phyloP scores from a whole-genome alignment of 2,888 invertebrate genomes.

The Amphipyra berbera region DNA sequence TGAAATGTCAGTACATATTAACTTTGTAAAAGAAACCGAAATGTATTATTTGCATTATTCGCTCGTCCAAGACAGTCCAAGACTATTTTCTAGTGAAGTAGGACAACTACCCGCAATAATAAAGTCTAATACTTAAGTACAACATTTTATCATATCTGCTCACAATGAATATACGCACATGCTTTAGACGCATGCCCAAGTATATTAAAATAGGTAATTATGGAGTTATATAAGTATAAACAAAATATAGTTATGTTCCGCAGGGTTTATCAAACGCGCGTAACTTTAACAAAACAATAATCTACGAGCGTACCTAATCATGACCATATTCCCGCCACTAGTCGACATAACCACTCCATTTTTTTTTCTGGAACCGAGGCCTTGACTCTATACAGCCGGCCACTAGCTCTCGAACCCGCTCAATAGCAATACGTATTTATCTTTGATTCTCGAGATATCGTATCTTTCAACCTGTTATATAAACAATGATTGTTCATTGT shows the following conservation, averaged over 20 bases:
- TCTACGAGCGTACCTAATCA: constrained; percentile 1
- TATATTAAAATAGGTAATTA: constrained; percentile 2
- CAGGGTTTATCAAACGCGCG: constrained; percentile 24
- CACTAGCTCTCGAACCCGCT: constrained; percentile 30
- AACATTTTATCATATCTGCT: neutral
- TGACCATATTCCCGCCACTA: constrained; percentile 48
- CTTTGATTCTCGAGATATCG: constrained; percentile 49
- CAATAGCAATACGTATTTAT: constrained; percentile 48
- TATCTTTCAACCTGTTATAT: constrained; percentile 44
- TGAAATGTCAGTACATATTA: too few relatives aligned
- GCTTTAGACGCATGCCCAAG: constrained; percentile 1
- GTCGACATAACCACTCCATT: constrained; percentile 31
- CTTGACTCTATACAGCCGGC: constrained; percentile 47
- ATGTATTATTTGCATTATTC: too few relatives aligned
- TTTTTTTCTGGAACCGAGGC: constrained; percentile 55
- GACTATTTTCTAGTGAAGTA: too few relatives aligned
- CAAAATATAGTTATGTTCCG: constrained; percentile 20
- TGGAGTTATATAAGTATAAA: constrained; percentile 6
- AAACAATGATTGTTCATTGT: constrained; percentile 58
- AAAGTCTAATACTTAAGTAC: too few relatives aligned
- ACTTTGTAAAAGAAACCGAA: too few relatives aligned
- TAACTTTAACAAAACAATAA: constrained; percentile 1
- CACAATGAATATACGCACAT: constrained; percentile 9
- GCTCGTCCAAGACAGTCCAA: too few relatives aligned
- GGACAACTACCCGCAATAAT: too few relatives aligned